Percentiles rank a stretch among this genome's conserved stretches.
Evolutionary conservation across 2,888 invertebrate species (phyloP).

Genomic region (Dendrolimus pini): DNA sequence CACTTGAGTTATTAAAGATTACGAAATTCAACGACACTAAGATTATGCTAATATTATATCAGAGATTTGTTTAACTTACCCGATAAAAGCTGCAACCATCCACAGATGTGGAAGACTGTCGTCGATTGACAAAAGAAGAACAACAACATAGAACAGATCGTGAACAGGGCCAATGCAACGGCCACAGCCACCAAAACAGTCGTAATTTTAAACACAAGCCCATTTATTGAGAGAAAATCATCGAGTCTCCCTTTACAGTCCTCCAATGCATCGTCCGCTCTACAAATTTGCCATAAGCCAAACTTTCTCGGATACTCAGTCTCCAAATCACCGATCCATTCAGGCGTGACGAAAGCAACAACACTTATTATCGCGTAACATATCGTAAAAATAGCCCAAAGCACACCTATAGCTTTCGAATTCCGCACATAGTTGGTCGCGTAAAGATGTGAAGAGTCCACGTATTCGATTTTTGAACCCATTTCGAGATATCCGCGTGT

Average conservation of each 20-base stretch:
- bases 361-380: constrained; percentile 97
- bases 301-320: constrained; percentile 93
- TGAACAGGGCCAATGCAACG: constrained; percentile 88
- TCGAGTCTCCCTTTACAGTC: constrained; percentile 91
- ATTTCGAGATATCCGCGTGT: constrained; percentile 69
- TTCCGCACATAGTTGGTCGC: constrained; percentile 94
- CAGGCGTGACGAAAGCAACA: constrained; percentile 96
- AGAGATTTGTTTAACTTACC: constrained; percentile 78
- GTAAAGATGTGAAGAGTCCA: constrained; percentile 92
- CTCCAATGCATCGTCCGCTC: constrained; percentile 85
- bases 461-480: constrained; percentile 95
- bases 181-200: constrained; percentile 93
- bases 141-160: constrained; percentile 91
- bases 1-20: no score
- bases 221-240: constrained; percentile 88
- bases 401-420: constrained; percentile 95
- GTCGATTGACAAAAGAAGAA: constrained; percentile 96
- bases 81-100: constrained; percentile 96
- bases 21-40: no score
- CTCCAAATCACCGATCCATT: constrained; percentile 91
- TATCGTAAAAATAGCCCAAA: constrained; percentile 98
- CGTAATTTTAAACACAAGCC: constrained; percentile 89
- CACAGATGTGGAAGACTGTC: constrained; percentile 94
- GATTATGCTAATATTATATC: no score
- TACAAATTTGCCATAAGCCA: constrained; percentile 94